Base-by-base conservation (phyloP, 1,140 invertebrate species). In the Aporrectodea caliginosa region DNA sequence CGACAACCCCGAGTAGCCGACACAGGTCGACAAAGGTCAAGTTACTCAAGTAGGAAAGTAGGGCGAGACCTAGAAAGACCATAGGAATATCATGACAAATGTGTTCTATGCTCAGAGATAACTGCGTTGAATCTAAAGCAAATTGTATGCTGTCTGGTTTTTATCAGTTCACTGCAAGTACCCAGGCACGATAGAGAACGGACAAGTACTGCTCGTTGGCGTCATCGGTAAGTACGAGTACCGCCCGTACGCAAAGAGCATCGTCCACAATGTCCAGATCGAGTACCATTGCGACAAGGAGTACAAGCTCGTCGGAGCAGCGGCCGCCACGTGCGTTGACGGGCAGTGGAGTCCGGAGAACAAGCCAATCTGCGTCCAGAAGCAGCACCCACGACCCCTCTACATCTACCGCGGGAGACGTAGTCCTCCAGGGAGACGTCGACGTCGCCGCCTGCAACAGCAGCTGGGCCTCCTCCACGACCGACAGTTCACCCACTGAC, bases 161-260 rank as follows among this genome's bases (percentile, higher is more conserved):
- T 73, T 73, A 89, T 78, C 88, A 94, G 94, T 97, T 0, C 97
- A 94, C 84, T 98, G 97, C 87, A 93, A 81, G 6, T 84, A 95
- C 87, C 97, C 97, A 27, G 96, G 97, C 0, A 92, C 93, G 80
- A 92, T 98, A 70, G 90, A 93, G 75, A 93, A 97, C 84, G 97
- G 97, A 12, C 94, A 95, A 86, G 94, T 98, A 0, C 89, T 98
- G 16, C 88, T 98, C 0, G 95, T 98, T 1, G 97, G 96, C 1
- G 96, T 97, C 84, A 98, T 98, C 95, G 97, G 97, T 0, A 91
- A 97, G 35, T 98, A 98, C 87, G 96, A 98, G 86, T 98, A 98
- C 86, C 89, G 95, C n/a, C 94, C 95, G 0, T 98, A 98, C 85
- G 96, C 98, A 27, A 73, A 74, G 31, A 32, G 83, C 32, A 84